Conservation (phyloP, 2,113 vertebrate genomes). For the Saimiri boliviensis region DNA sequence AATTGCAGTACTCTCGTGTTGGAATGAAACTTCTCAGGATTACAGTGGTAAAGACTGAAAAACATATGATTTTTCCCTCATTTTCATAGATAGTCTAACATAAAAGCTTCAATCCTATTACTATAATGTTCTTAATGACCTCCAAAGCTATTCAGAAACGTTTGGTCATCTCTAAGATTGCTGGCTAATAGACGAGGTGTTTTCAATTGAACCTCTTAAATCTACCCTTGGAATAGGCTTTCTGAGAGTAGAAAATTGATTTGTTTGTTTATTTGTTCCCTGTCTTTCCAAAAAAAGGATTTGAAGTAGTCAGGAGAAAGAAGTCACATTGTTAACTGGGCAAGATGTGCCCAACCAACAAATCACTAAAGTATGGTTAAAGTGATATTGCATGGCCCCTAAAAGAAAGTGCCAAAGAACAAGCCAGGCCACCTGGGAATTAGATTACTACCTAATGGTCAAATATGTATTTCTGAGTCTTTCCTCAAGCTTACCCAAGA, state of each 20-base stretch:
- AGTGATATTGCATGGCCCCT: not conserved
- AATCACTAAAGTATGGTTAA: not conserved
- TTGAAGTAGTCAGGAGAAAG: not conserved
- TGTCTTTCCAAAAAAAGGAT: not conserved
- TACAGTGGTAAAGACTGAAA: not conserved
- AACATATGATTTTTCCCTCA: not conserved
- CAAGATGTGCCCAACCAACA: not conserved
- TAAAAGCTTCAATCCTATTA: not conserved
- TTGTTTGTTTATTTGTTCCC: not conserved
- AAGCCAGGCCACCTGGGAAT: not conserved
- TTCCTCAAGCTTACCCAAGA: not conserved
- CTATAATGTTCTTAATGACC: not conserved
- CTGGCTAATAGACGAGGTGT: not conserved
- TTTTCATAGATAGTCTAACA: not conserved
- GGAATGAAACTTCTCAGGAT: not conserved
- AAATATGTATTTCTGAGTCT: not conserved
- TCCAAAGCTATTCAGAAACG: not conserved
- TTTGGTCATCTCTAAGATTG: not conserved
- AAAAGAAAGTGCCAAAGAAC: not conserved
- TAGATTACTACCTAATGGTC: not conserved
- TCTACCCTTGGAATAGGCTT: not conserved
- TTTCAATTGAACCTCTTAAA: not conserved
- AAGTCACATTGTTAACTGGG: not conserved
- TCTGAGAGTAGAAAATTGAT: not conserved
- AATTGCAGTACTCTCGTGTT: not conserved